Percentiles rank a stretch among this genome's conserved stretches.
phyloP scores from a whole-genome alignment of 2,888 invertebrate species.

The Noctua janthe region DNA sequence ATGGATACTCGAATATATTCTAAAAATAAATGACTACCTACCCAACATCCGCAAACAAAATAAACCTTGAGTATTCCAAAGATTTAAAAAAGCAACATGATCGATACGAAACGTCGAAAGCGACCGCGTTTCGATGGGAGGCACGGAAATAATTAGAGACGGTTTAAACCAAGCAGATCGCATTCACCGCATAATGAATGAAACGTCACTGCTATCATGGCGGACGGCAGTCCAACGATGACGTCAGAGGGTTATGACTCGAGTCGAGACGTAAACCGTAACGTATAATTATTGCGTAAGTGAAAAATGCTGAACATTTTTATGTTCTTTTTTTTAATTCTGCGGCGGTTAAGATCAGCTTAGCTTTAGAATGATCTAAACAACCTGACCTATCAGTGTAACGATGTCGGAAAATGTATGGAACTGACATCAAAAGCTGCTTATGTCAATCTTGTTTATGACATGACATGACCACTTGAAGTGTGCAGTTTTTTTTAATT shows the following conservation, averaged over 20 bases:
- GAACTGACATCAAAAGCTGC: neutral
- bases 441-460: neutral
- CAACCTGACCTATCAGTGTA: neutral
- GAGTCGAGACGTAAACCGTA: slow-evolving; percentile 54
- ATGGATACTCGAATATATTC: neutral
- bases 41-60: slow-evolving; percentile 29
- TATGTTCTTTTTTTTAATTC: neutral
- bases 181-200: slow-evolving; percentile 88
- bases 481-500: neutral
- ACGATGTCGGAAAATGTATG: neutral
- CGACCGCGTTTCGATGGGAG: slow-evolving; percentile 81
- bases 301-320: slow-evolving; percentile 26
- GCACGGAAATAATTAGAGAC: slow-evolving; percentile 88
- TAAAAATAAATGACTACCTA: slow-evolving; percentile 20
- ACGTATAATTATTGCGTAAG: slow-evolving; percentile 29
- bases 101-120: slow-evolving; percentile 67
- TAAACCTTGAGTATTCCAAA: slow-evolving; percentile 25
- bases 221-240: slow-evolving; percentile 71
- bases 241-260: slow-evolving; percentile 74
- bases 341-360: neutral
- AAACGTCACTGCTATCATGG: slow-evolving; percentile 81
- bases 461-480: neutral
- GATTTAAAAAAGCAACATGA: slow-evolving; percentile 49
- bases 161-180: slow-evolving; percentile 85
- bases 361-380: neutral